These are phyloP conservation scores for Chitala chitala DNA, from an alignment of 2,113 vertebrate species.

Conservation along the genomic window DNA sequence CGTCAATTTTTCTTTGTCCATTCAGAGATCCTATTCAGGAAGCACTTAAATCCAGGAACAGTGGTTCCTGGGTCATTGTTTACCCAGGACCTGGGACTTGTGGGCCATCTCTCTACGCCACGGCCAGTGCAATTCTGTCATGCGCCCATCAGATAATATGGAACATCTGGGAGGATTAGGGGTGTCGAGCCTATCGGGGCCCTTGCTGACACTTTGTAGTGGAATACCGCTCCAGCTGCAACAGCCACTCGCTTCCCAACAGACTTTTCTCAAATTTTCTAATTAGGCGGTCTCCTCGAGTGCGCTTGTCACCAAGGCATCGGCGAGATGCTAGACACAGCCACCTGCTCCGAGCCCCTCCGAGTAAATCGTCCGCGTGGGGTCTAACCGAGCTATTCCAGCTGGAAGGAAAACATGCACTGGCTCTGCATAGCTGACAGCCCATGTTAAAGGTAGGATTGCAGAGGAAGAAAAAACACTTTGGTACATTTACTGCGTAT, in stretches of 20 bases:
- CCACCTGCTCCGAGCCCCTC: constrained; percentile 71
- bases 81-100: constrained; percentile 48
- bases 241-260: constrained; percentile 61
- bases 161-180: constrained; percentile 74
- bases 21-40: constrained; percentile 58
- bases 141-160: constrained; percentile 66
- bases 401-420: constrained; percentile 20
- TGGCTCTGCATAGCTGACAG: constrained; percentile 8
- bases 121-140: constrained; percentile 46
- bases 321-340: constrained; percentile 54
- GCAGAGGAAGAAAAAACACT: constrained; percentile 11
- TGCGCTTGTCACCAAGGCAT: constrained; percentile 49
- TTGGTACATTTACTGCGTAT: constrained; percentile 2
- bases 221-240: constrained; percentile 73
- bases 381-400: background rate
- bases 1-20: no score
- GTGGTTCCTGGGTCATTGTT: constrained; percentile 53
- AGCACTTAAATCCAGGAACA: constrained; percentile 60
- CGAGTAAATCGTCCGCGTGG: constrained; percentile 46
- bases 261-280: constrained; percentile 57
- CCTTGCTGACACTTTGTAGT: constrained; percentile 67
- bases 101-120: constrained; percentile 31
- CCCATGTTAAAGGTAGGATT: background rate
- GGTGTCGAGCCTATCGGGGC: constrained; percentile 57
- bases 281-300: constrained; percentile 58